Percentiles rank a stretch among this genome's conserved stretches.
These are phyloP conservation scores for Antechinus stuartii DNA, from an alignment of 2,113 vertebrate genomes.

Conservation along the genomic window DNA sequence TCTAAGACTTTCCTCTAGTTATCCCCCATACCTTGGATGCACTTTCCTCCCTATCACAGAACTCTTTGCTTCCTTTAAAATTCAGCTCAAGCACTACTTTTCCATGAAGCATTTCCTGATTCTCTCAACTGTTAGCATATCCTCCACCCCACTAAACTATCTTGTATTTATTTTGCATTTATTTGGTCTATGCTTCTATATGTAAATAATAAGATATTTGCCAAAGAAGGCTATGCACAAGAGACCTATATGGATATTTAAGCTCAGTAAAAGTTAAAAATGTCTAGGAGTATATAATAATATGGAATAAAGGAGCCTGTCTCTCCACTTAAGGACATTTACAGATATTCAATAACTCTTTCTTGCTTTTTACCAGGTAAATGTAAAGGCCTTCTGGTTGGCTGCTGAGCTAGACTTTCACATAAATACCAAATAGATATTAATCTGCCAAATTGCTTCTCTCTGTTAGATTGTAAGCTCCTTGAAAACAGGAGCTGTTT, in stretches of 20 bases:
- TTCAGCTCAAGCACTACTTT: neutral
- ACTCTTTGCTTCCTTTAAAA: neutral
- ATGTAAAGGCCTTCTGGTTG: neutral
- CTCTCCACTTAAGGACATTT: neutral
- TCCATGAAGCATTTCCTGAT: neutral
- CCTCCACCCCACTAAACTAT: too few species aligned
- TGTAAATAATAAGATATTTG: neutral
- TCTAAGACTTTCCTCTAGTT: neutral
- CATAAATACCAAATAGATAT: neutral
- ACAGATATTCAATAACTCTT: neutral
- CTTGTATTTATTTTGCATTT: too few species aligned
- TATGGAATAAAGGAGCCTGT: neutral
- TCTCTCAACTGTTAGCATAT: neutral
- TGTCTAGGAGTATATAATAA: neutral
- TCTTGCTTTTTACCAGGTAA: neutral
- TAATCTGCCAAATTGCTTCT: neutral
- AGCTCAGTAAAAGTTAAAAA: neutral
- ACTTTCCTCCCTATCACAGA: neutral
- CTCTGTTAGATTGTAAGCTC: neutral
- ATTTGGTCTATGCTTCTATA: neutral
- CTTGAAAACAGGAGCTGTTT: neutral
- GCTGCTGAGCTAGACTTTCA: neutral
- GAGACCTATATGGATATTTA: neutral
- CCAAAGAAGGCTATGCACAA: neutral
- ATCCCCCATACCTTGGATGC: neutral